Base-by-base conservation (phyloP, 30 jellyfish, hydroid and myxozoan species). In the Turritopsis dohrnii region DNA sequence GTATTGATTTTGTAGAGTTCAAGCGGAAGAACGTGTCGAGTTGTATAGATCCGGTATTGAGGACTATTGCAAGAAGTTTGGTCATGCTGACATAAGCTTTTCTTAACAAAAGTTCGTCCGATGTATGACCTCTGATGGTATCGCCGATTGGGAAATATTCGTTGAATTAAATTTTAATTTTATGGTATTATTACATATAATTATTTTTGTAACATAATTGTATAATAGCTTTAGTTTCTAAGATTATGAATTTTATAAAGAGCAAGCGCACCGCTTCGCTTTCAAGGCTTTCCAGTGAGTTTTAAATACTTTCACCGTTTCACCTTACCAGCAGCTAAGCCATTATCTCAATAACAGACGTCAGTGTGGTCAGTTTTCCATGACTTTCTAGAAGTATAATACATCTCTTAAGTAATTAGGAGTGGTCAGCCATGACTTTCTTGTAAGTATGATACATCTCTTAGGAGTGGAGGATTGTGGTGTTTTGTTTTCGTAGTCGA, bases 61-160 rank as follows among this genome's bases (percentile, higher is more conserved):
- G 79, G 97, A 90, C 79, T 90, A 82, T 53, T 90, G 97, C 65
- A 89, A 83, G 65, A 90, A 90, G 71, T 90, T 86, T 69, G 96
- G 97, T 66, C 71, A 83, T 71, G 93, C 81, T 8, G 88, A 90
- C 69, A 87, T 90, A 3, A 29, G 76, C 73, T 28, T 89, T 21
- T 88, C 86, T 5, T 84, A 74, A 29, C 26, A 75, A n/a, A n/a
- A n/a, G n/a, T n/a, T n/a, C n/a, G 5, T 41, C 60, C 60, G 60
- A 13, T 41, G 60, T 41, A 41, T 41, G n/a, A n/a, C n/a, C n/a
- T n/a, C n/a, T n/a, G n/a, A n/a, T n/a, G n/a, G n/a, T n/a, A n/a
- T n/a, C n/a, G n/a, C n/a, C n/a, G n/a, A n/a, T n/a, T n/a, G n/a
- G n/a, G n/a, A n/a, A n/a, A n/a, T n/a, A n/a, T 41, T 41, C 60